Base-by-base conservation (phyloP, 2,113 vertebrate species). In the Macrotus californicus region DNA sequence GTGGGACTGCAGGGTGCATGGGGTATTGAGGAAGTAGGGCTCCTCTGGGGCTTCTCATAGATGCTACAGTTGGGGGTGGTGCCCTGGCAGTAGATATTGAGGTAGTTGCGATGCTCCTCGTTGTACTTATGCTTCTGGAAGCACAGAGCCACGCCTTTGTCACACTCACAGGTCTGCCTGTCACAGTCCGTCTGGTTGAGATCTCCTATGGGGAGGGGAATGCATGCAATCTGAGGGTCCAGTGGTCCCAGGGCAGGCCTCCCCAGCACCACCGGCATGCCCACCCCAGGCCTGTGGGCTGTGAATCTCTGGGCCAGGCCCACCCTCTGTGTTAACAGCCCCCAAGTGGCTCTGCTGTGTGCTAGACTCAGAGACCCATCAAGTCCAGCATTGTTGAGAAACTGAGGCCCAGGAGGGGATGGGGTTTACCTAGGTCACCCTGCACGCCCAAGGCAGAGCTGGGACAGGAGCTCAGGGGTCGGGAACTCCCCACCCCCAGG, bases 21-120 rank as follows among this genome's bases (percentile, higher is more conserved):
- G 29, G 61, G 61, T 31, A 13, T 8, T 14, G 29, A 31, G 26
- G 12, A 70, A n/a, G 7, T 69, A 3, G 6, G 70, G 61, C 7
- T 39, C 82, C 80, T 89, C 0, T 22, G 91, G 11, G n/a, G 70
- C 0, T 46, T 96, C 18, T 96, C 75, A 0, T 97, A 97, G 94
- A 97, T 94, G 95, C 96, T 97, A 95, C 95, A 98, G 97, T 72
- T 85, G 75, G 94, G 93, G 0, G 16, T 92, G 88, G 91, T 22
- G 21, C 96, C 93, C 31, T 89, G 69, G 70, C 96, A 97, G 89
- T 92, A 91, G 59, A 97, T 29, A 24, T 96, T 96, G 87, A 96
- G 89, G 56, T 95, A 94, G 77, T 39, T 64, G 1, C 96, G 95
- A 41, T 93, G 26, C 46, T 81, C 12, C 18, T 95, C 80, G 0